phyloP scores from a whole-genome alignment of 2,888 invertebrate genomes.

The Eupithecia abbreviata region DNA sequence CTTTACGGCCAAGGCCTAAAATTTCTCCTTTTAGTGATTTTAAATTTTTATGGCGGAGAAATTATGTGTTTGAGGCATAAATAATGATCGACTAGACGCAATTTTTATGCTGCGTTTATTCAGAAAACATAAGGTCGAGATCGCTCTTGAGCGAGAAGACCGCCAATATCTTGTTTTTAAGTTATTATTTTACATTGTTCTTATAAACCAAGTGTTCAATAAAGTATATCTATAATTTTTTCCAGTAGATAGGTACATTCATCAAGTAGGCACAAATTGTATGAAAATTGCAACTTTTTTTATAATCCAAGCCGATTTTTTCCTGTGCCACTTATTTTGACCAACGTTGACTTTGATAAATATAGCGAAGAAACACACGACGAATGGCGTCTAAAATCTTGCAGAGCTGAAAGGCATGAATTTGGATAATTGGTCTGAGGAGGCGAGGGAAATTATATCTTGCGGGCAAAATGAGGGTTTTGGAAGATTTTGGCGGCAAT shows the following conservation, averaged over 20 bases:
- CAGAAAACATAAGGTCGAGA: too few relatives aligned
- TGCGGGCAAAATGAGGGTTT: constrained; percentile 59
- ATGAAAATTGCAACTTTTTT: not conserved
- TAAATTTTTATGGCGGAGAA: constrained; percentile 41
- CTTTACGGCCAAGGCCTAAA: constrained; percentile 65
- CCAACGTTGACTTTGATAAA: constrained; percentile 10
- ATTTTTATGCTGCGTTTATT: constrained; percentile 22
- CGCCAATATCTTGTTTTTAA: too few relatives aligned
- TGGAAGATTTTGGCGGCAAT: constrained; percentile 61
- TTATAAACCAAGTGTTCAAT: too few relatives aligned
- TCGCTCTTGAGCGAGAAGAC: too few relatives aligned
- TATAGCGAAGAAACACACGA: constrained; percentile 25
- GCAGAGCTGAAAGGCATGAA: constrained; percentile 35
- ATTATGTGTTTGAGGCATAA: constrained; percentile 41
- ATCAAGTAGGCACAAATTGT: not conserved
- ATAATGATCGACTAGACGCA: constrained; percentile 23
- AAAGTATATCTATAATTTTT: not conserved
- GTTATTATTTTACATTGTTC: too few relatives aligned
- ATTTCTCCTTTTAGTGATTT: constrained; percentile 40
- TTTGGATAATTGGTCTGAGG: constrained; percentile 55
- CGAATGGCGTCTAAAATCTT: constrained; percentile 47
- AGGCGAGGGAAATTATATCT: constrained; percentile 68
- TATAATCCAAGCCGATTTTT: not conserved
- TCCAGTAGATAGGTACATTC: not conserved
- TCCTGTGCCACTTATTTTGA: not conserved